Evolutionary conservation across 2,113 vertebrate species (phyloP).

Genomic region (Polyodon spathula): DNA sequence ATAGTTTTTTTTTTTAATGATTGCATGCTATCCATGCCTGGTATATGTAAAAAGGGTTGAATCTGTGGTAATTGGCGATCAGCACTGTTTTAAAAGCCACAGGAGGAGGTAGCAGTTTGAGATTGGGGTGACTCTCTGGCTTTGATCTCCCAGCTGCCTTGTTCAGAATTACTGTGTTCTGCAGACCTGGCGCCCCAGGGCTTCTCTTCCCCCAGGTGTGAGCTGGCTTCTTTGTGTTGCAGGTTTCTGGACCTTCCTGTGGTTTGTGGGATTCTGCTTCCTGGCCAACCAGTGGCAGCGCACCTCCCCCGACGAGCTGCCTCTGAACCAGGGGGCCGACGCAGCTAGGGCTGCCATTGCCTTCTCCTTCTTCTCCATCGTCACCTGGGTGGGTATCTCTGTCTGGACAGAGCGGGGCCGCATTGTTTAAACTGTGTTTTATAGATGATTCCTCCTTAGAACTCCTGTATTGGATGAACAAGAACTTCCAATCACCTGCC

Average conservation of each 20-base stretch:
- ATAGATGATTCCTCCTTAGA: neutral
- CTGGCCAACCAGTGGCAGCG: slow-evolving; percentile 90
- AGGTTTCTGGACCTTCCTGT: slow-evolving; percentile 59
- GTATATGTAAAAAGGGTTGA: no score
- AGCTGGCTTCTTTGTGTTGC: slow-evolving; percentile 17
- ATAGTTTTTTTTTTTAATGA: no score
- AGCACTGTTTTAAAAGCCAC: no score
- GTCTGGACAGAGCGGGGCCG: neutral
- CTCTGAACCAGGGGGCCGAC: slow-evolving; percentile 70
- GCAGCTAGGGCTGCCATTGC: slow-evolving; percentile 82
- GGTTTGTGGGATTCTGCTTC: slow-evolving; percentile 95
- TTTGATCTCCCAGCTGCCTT: no score
- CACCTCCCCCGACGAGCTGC: slow-evolving; percentile 54
- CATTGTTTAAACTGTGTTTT: no score
- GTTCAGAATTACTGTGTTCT: neutral
- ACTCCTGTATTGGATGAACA: no score
- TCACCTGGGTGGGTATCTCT: slow-evolving; percentile 76
- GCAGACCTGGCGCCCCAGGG: neutral
- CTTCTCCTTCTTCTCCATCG: slow-evolving; percentile 96
- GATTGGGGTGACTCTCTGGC: no score
- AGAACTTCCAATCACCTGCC: no score
- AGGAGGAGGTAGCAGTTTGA: no score
- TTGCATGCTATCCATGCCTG: no score
- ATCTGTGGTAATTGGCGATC: no score
- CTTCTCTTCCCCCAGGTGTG: neutral